A percentile compares a stretch with the other conserved stretches of the same genome.
These are phyloP conservation scores for Danionella cerebrum DNA, from an alignment of 2,113 vertebrate genomes.

Conservation along the genomic window DNA sequence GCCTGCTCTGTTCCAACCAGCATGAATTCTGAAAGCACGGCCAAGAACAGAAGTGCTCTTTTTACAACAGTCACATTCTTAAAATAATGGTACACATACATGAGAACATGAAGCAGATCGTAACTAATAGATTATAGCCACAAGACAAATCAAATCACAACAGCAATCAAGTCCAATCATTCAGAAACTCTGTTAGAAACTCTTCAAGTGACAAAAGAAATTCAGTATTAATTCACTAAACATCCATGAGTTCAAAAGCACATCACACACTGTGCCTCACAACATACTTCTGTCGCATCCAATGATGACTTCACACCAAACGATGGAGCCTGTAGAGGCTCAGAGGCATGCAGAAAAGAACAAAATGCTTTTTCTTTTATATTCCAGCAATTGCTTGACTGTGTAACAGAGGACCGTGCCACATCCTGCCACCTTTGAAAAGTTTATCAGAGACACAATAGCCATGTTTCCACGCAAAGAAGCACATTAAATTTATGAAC, in stretches of 20 bases:
- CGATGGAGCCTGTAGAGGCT: neutral
- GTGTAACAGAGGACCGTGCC: no score
- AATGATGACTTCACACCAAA: neutral
- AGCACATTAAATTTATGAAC: no score
- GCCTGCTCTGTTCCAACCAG: neutral
- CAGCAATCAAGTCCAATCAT: neutral
- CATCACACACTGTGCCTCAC: neutral
- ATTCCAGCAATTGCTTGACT: no score
- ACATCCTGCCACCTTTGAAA: no score
- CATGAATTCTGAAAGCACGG: neutral
- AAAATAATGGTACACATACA: no score
- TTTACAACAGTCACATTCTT: neutral
- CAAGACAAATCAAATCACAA: neutral
- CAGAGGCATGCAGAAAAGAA: neutral
- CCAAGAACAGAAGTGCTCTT: neutral
- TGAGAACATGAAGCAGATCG: neutral
- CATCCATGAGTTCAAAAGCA: neutral
- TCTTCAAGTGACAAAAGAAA: neutral
- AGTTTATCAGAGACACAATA: no score
- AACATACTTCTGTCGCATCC: neutral
- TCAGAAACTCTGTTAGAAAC: neutral
- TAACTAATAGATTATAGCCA: neutral
- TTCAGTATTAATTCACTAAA: neutral
- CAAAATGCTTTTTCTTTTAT: conserved; percentile 7
- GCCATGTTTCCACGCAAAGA: no score